These are phyloP conservation scores for Beris chalybata DNA, from an alignment of 2,888 invertebrate genomes.

Conservation along the genomic window DNA sequence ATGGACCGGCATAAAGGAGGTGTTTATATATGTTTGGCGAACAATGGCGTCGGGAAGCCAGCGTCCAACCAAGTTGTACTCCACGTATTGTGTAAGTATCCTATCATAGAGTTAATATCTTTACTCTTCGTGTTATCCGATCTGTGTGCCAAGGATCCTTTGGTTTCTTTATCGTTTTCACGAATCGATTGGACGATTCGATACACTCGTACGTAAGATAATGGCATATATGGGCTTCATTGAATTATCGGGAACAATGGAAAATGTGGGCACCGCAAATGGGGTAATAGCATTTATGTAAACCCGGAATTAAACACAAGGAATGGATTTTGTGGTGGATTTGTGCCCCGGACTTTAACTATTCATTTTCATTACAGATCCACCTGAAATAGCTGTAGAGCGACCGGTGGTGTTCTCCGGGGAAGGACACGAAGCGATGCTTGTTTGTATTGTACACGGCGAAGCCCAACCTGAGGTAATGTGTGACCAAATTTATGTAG, in stretches of 20 bases:
- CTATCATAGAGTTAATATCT: neutral
- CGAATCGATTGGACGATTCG: too few species aligned
- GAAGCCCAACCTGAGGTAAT: slow-evolving; percentile 69
- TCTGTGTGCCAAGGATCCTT: neutral
- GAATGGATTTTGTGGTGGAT: slow-evolving; percentile 25
- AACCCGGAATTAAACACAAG: slow-evolving; percentile 33
- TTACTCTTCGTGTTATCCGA: neutral
- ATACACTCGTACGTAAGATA: too few species aligned
- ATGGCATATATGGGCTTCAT: too few species aligned
- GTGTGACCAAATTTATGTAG: slow-evolving; percentile 41
- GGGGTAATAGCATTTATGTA: neutral
- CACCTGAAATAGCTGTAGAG: slow-evolving; percentile 60
- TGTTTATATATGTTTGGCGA: slow-evolving; percentile 65
- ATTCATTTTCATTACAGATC: slow-evolving; percentile 46
- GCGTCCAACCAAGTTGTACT: slow-evolving; percentile 64
- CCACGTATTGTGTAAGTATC: slow-evolving; percentile 66
- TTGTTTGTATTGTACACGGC: slow-evolving; percentile 70
- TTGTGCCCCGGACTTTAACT: slow-evolving; percentile 25
- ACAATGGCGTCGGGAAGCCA: slow-evolving; percentile 65
- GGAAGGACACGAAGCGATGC: slow-evolving; percentile 67
- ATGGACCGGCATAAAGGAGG: slow-evolving; percentile 67
- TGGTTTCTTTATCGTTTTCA: neutral
- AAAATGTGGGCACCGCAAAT: too few species aligned
- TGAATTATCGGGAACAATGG: too few species aligned
- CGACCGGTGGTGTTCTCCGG: slow-evolving; percentile 68